Percentiles rank a stretch among this genome's conserved stretches.
Conservation (phyloP, 2,113 vertebrate genomes). For the Hemiscyllium ocellatum region DNA sequence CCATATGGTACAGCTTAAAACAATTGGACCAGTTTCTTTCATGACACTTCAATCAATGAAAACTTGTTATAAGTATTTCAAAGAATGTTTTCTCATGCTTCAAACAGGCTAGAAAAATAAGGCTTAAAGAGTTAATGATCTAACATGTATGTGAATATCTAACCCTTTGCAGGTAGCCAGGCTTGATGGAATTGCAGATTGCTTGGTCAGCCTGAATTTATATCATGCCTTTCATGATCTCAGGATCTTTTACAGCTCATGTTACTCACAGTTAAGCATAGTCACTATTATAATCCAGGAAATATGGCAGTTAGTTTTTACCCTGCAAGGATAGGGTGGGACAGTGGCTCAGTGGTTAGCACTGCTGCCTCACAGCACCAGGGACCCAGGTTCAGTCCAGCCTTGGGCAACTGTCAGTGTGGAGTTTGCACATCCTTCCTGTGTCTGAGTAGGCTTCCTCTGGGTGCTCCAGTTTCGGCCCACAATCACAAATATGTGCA, state of each 20-base stretch:
- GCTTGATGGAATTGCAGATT: not conserved
- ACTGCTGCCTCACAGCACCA: no score
- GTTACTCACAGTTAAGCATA: not conserved
- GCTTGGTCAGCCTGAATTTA: not conserved
- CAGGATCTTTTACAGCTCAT: not conserved
- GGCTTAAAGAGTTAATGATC: not conserved
- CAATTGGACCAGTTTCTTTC: not conserved
- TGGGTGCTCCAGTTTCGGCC: no score
- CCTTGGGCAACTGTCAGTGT: no score
- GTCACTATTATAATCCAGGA: not conserved
- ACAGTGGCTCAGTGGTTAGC: no score
- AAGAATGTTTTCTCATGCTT: not conserved
- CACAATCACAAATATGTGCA: no score
- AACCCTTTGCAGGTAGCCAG: not conserved
- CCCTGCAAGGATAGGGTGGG: not conserved
- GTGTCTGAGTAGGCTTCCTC: no score
- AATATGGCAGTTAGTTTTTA: not conserved
- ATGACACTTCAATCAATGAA: not conserved
- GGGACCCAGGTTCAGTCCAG: no score
- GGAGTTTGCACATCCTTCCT: no score
- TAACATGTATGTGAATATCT: not conserved
- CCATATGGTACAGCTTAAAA: not conserved
- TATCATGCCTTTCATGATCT: not conserved
- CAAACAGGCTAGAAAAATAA: not conserved
- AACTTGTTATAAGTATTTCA: not conserved